Percentiles rank a stretch among this genome's conserved stretches.
These are phyloP conservation scores for Dolichotis patagonum DNA, from an alignment of 2,113 vertebrate genomes.

Conservation along the genomic window DNA sequence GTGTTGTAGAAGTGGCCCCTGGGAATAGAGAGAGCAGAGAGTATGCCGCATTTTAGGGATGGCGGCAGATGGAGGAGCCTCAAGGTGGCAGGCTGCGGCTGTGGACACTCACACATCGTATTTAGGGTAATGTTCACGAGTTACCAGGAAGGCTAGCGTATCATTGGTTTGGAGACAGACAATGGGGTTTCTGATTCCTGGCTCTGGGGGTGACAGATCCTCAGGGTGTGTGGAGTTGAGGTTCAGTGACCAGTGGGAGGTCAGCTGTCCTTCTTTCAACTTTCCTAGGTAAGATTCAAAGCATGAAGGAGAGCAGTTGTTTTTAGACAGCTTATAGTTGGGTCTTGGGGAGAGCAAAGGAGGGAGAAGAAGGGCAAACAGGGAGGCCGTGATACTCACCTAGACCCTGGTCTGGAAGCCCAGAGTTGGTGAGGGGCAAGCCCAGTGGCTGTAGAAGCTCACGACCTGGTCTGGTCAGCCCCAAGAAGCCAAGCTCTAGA, in stretches of 20 bases:
- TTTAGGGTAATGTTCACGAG: constrained; percentile 88
- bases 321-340: not conserved
- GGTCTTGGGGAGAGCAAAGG: not conserved
- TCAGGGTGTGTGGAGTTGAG: constrained; percentile 24
- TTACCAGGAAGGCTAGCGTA: constrained; percentile 89
- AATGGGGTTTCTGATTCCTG: constrained; percentile 91
- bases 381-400: not conserved
- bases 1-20: constrained; percentile 95
- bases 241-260: not conserved
- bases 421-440: not conserved
- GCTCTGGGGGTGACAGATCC: not conserved
- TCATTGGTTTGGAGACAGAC: constrained; percentile 86
- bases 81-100: rapidly evolving
- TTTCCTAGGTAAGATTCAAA: constrained; percentile 51
- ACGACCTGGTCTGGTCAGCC: constrained; percentile 87
- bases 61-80: not conserved
- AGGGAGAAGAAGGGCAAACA: not conserved
- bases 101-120: constrained; percentile 91
- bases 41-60: too few species aligned
- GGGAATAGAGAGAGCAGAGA: not conserved
- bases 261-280: not conserved
- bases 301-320: not conserved
- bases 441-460: constrained; percentile 81
- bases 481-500: constrained; percentile 89
- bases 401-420: not conserved